These are phyloP conservation scores for Malurus melanocephalus DNA, from an alignment of 2,113 vertebrate species.

Conservation along the genomic window DNA sequence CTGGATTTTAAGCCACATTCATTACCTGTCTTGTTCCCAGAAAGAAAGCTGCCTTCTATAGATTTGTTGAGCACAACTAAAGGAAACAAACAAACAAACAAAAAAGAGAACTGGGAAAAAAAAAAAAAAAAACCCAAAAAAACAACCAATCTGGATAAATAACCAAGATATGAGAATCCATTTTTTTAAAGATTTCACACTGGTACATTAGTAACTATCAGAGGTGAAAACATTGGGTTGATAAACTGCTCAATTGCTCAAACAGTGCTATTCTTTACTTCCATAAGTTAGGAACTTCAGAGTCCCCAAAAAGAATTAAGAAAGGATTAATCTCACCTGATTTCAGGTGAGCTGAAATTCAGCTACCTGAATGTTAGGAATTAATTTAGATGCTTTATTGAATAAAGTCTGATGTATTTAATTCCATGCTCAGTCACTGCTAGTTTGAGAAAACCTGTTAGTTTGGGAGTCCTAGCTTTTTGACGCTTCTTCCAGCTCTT, in stretches of 20 bases:
- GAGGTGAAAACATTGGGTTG: neutral
- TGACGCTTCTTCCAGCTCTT: neutral
- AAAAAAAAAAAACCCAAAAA: neutral
- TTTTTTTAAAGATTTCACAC: neutral
- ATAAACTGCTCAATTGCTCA: neutral
- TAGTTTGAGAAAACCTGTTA: neutral
- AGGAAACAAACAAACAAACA: neutral
- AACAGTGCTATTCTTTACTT: neutral
- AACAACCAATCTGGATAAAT: rapidly evolving
- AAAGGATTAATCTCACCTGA: neutral
- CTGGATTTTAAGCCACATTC: neutral
- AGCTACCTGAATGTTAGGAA: neutral
- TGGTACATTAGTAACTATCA: neutral
- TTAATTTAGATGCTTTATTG: neutral
- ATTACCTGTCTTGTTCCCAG: neutral
- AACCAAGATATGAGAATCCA: neutral
- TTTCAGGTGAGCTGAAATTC: too few species aligned
- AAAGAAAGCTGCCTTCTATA: neutral
- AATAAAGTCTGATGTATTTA: neutral
- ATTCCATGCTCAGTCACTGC: neutral
- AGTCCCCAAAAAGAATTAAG: neutral
- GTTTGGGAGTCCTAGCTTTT: neutral
- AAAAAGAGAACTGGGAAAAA: too few species aligned
- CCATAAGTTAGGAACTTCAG: neutral
- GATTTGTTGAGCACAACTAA: neutral